Base-by-base conservation (phyloP, 2,797 vertebrate species). In the Capromys pilorides region DNA sequence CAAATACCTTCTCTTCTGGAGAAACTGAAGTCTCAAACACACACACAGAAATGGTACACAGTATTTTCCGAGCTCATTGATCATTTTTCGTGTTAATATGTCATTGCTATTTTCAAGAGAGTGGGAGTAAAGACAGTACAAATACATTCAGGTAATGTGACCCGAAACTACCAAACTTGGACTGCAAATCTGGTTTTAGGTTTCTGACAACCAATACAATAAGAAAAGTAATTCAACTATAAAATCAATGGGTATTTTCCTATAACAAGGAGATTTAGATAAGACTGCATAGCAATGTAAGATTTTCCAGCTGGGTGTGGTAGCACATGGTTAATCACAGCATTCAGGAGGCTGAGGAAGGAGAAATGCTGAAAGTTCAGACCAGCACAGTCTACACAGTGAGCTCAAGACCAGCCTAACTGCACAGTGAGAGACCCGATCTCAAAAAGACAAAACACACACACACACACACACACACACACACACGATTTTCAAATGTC, bases 121-220 rank as follows among this genome's bases (percentile, higher is more conserved):
- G 31, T 26, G 6, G 3, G 14, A 24, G n/a, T 39, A 57, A 85
- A 88, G 69, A 67, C 1, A 66, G 54, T 21, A 64, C 12, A 78
- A 26, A 89, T 61, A 86, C 3, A 39, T 19, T 80, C 64, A 64
- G 16, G 59, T 10, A 84, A 22, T 36, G 11, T 79, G 57, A 61
- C 6, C 59, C 61, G 28, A 82, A 91, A 39, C 78, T 75, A 67
- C 19, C 18, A 62, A 26, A 49, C 31, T 41, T 49, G 36, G 73
- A 54, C 54, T 75, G 82, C 28, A 54, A 67, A 93, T 26, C 59
- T 41, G 51, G 85, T 89, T 88, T 90, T 86, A 18, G 54, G 61
- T 62, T 85, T 92, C 90, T 92, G 13, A 67, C 45, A 64, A 69
- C 22, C 54, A 66, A 67, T 89, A 28, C 62, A 77, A 81, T 81